Conservation (phyloP, 2,113 vertebrate species). For the Myotis lucifugus region DNA sequence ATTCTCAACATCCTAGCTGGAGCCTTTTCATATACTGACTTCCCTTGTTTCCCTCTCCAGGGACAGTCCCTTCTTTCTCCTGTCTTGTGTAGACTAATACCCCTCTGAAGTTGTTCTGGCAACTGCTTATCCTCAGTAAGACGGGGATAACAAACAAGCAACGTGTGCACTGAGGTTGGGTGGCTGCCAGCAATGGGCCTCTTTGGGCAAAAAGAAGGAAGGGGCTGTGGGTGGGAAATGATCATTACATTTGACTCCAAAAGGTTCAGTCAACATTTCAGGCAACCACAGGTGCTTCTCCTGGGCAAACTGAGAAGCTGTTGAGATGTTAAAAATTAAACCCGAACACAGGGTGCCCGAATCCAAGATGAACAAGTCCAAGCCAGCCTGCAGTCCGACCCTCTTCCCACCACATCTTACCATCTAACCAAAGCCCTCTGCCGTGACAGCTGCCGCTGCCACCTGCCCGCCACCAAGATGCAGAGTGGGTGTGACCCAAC, state of each 20-base stretch:
- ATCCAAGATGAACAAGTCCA: background rate
- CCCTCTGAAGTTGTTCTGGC: background rate
- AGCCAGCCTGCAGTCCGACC: background rate
- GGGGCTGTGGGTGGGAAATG: background rate
- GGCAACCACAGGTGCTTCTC: background rate
- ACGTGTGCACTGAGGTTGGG: background rate
- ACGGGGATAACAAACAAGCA: background rate
- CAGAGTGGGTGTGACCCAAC: background rate
- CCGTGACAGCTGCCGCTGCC: background rate
- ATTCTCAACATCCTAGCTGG: background rate
- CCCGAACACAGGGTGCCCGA: background rate
- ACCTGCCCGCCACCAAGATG: background rate
- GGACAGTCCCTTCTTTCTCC: background rate
- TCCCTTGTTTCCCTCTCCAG: background rate
- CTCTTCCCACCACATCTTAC: background rate
- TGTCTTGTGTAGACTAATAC: background rate
- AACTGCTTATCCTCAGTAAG: background rate
- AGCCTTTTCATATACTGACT: background rate
- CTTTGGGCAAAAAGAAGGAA: background rate
- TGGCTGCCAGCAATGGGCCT: background rate
- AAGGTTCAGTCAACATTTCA: background rate
- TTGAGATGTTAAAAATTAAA: background rate
- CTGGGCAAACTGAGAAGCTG: background rate
- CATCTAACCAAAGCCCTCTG: background rate
- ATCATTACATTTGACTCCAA: background rate